Conservation (phyloP, 2,113 vertebrate species). For the Monarcha castaneiventris region DNA sequence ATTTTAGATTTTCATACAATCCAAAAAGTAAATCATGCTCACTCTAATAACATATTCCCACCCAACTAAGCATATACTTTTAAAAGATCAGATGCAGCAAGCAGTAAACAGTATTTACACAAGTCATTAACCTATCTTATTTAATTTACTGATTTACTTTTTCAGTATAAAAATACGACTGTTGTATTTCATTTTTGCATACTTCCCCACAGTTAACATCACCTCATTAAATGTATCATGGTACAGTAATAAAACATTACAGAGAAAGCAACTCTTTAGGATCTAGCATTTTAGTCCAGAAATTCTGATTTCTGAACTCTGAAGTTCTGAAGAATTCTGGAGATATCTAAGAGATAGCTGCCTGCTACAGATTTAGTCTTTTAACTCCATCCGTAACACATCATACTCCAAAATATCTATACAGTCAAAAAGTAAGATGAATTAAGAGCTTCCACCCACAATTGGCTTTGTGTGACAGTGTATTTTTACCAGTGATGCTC, state of each 20-base stretch:
- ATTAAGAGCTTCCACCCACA: slow-evolving; percentile 25
- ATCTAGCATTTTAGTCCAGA: background rate
- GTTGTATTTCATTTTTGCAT: background rate
- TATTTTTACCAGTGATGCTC: slow-evolving; percentile 3
- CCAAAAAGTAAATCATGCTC: background rate
- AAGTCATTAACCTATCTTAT: background rate
- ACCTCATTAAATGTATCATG: background rate
- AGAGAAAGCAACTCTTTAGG: background rate
- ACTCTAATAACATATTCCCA: background rate
- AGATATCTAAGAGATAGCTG: background rate
- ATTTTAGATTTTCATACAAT: background rate
- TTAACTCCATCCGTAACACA: background rate
- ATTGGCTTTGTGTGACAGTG: background rate
- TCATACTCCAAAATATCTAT: background rate
- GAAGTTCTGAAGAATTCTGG: background rate
- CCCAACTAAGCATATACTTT: background rate
- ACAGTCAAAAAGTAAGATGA: background rate
- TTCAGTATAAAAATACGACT: background rate
- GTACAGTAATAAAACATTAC: background rate
- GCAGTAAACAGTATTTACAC: background rate
- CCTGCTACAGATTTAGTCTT: background rate
- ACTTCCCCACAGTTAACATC: background rate
- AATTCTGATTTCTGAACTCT: background rate
- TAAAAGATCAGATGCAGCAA: background rate
- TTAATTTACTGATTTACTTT: background rate